These are phyloP conservation scores for Neoseiulus cucumeris DNA, from an alignment of 1,140 invertebrate species.

Conservation along the genomic window DNA sequence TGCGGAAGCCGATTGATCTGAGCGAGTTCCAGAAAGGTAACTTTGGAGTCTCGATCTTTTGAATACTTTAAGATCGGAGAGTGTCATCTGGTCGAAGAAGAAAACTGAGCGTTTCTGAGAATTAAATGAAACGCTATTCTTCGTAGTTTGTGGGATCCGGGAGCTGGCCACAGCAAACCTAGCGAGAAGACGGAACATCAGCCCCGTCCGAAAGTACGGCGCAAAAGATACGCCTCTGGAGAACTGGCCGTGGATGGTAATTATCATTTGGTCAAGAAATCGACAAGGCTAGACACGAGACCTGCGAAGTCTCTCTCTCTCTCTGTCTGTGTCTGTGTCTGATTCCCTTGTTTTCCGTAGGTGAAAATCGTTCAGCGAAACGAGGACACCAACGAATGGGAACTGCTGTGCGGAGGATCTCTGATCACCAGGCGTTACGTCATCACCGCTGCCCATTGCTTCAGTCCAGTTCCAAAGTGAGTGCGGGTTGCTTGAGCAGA, in stretches of 20 bases:
- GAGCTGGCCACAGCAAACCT: background rate
- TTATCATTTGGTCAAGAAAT: too few relatives aligned
- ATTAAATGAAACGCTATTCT: background rate
- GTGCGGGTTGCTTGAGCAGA: background rate
- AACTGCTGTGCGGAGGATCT: slow-evolving; percentile 30
- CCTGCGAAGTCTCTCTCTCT: too few relatives aligned
- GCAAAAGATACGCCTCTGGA: background rate
- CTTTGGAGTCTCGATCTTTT: too few relatives aligned
- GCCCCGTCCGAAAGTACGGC: background rate
- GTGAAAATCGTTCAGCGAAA: background rate
- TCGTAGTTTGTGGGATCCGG: background rate
- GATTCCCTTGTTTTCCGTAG: background rate
- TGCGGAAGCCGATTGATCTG: background rate
- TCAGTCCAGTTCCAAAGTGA: slow-evolving; percentile 5
- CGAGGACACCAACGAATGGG: background rate
- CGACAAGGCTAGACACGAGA: too few relatives aligned
- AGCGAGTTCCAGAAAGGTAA: slow-evolving; percentile 1
- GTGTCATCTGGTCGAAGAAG: too few relatives aligned
- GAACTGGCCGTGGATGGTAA: slow-evolving; percentile 9
- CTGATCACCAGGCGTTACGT: slow-evolving; percentile 33
- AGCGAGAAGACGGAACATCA: background rate
- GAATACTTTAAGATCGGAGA: too few relatives aligned
- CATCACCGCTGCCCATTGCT: slow-evolving; percentile 34
- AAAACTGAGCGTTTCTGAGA: too few relatives aligned
- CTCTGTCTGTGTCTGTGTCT: too few relatives aligned